These are phyloP conservation scores for Formica aserva DNA, from an alignment of 2,888 invertebrate species.

Conservation along the genomic window DNA sequence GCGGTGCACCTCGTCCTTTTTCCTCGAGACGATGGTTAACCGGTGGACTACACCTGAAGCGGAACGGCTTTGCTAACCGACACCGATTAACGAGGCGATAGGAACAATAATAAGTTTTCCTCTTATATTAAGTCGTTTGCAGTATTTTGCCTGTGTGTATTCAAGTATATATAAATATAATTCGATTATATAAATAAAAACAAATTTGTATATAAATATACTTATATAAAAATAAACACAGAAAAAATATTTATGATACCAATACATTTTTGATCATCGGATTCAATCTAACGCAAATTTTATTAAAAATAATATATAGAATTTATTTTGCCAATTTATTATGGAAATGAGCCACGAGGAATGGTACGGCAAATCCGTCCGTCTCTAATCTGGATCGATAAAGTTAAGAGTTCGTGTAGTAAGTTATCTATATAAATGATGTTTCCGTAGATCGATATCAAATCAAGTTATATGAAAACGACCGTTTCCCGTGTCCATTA, in stretches of 20 bases:
- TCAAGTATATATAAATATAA: not conserved
- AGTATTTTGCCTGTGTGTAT: not conserved
- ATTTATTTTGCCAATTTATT: conserved; percentile 6
- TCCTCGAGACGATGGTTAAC: conserved; percentile 11
- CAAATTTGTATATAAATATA: not conserved
- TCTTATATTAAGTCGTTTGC: conserved; percentile 35
- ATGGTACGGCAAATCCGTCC: not conserved
- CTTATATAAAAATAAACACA: not conserved
- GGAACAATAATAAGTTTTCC: conserved; percentile 37
- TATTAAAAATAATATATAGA: not conserved
- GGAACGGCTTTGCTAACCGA: conserved; percentile 32
- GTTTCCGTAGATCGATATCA: conserved; percentile 43
- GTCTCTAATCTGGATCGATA: not conserved
- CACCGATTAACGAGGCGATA: conserved; percentile 45
- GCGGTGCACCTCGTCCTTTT: conserved; percentile 16
- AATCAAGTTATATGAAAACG: conserved; percentile 41
- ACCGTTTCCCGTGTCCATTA: conserved; percentile 33
- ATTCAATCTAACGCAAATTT: not conserved
- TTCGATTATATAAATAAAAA: not conserved
- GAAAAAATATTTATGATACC: not conserved
- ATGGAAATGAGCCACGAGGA: not conserved
- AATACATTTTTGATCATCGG: not conserved
- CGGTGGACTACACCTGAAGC: conserved; percentile 29
- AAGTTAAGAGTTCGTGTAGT: not conserved
- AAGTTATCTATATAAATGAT: conserved; percentile 43